Base-by-base conservation (phyloP, 2,113 vertebrate species). In the Melanostigma gelatinosum region DNA sequence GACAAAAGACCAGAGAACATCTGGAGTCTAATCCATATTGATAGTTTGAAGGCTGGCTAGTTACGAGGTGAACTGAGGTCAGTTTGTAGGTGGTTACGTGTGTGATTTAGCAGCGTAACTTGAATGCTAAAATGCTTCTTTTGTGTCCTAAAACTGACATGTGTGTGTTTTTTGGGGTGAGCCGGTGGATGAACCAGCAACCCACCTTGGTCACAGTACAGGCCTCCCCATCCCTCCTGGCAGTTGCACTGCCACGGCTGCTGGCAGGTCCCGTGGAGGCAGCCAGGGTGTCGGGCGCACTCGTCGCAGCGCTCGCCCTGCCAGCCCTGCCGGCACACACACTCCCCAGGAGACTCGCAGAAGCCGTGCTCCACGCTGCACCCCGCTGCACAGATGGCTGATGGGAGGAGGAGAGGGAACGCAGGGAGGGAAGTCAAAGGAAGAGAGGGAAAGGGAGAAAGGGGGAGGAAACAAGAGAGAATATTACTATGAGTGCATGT, bases 261-360 rank as follows among this genome's bases (percentile, higher is more conserved):
- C 54, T 72, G 77, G 88, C 96, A 96, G 69, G 94, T 95, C 61
- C 96, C 96, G 6, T 96, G 95, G 36, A 94, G 12, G 79, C 97
- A 98, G 71, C 93, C 94, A 2, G 96, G 96, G 85, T 95, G 87
- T 0, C 91, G 94, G 42, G 90, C 80, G 6, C 96, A 97, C 77
- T 95, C 82, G 0, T 95, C 94, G 55, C 97, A 98, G 77, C 91
- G 91, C 32, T 89, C 86, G 44, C 96, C 97, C 36, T 95, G 93
- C 97, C 97, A 98, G 81, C 97, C 97, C 29, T 94, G 88, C 0
- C 91, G 93, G 70, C 97, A 98, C 72, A 72, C 93, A 66, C 97
- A 98, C 85, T 96, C 93, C 0, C 93, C 95, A 0, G 97, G 96
- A 55, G 85, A 82, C 72, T 95, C 88, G 74, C 97, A 98, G 87